Percentiles rank a stretch among this genome's conserved stretches.
Evolutionary conservation across 37 sponge, comb jelly and placozoan species (phyloP).

Genomic region (Ianthella basta): DNA sequence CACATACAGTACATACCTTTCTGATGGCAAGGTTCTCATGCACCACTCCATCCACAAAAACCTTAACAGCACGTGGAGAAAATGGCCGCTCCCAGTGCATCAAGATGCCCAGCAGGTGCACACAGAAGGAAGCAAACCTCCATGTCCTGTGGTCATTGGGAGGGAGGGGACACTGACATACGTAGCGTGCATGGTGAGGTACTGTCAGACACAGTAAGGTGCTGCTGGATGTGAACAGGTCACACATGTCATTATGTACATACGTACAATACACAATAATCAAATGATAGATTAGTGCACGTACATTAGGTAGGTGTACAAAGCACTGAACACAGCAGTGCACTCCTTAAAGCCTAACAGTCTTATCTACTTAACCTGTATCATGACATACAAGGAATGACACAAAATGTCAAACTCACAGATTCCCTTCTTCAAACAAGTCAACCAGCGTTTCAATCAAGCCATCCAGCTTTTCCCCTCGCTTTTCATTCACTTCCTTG

Average conservation of each 20-base stretch:
- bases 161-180: no score
- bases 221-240: no score
- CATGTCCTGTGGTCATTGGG: constrained; percentile 56
- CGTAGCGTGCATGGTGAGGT: no score
- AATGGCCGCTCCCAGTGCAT: constrained; percentile 63
- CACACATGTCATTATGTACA: no score
- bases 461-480: constrained; percentile 6
- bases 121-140: constrained; percentile 56
- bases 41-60: constrained; percentile 46
- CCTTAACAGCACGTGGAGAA: constrained; percentile 48
- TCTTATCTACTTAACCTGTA: background rate
- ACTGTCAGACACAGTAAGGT: no score
- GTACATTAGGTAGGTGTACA: no score
- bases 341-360: background rate
- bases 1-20: constrained; percentile 53
- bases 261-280: no score
- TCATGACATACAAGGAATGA: background rate
- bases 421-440: constrained; percentile 46
- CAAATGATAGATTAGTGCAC: no score
- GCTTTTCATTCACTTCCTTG: background rate
- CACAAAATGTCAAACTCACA: constrained; percentile 47
- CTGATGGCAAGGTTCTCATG: constrained; percentile 70
- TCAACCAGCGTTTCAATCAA: constrained; percentile 36
- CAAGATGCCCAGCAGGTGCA: constrained; percentile 49
- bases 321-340: no score